These are phyloP conservation scores for Squalus acanthias DNA, from an alignment of 2,797 vertebrate species.

Conservation along the genomic window DNA sequence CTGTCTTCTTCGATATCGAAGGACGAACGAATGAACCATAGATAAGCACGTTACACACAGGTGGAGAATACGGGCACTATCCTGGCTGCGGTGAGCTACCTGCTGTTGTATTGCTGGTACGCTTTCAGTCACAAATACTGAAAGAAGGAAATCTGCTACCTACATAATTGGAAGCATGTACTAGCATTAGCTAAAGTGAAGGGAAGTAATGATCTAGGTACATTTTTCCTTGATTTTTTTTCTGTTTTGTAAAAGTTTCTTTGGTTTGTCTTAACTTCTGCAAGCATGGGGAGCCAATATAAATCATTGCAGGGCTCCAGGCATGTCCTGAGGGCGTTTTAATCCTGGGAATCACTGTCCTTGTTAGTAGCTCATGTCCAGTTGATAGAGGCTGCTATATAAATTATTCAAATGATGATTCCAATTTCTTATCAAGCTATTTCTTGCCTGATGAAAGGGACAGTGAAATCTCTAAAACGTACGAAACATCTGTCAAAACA, in stretches of 20 bases:
- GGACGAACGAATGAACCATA: neutral
- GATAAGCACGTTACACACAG: too few relatives aligned
- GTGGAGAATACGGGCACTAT: too few relatives aligned
- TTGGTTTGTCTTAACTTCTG: neutral
- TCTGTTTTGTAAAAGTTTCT: neutral
- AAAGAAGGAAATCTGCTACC: neutral
- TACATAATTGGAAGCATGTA: neutral
- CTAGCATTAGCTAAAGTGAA: neutral
- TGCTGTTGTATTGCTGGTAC: too few relatives aligned
- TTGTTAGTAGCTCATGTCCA: neutral
- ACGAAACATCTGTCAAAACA: neutral
- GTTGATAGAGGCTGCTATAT: neutral
- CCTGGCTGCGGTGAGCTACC: too few relatives aligned
- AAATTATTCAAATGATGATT: slow-evolving; percentile 6
- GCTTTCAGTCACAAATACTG: too few relatives aligned
- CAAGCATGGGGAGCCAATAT: neutral
- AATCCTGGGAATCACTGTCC: neutral
- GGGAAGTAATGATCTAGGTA: neutral
- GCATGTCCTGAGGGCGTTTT: neutral
- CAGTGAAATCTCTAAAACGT: neutral
- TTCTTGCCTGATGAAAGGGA: neutral
- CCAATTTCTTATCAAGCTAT: neutral
- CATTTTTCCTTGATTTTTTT: neutral
- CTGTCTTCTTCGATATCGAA: neutral
- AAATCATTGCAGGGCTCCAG: neutral